Base-by-base conservation (phyloP, 2,113 vertebrate genomes). In the Pungitius pungitius region DNA sequence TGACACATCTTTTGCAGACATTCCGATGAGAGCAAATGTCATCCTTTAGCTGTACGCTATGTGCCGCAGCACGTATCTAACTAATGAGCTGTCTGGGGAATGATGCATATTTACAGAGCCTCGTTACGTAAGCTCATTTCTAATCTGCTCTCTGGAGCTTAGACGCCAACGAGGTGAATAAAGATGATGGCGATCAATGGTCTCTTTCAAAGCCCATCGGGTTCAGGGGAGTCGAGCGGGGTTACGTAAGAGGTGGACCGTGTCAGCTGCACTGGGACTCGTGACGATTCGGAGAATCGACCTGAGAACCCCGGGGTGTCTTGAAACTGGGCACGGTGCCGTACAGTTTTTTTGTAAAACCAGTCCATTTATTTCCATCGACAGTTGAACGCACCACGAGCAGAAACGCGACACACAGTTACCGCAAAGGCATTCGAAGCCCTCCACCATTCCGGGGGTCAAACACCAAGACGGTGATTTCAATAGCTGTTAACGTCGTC, bases 1-100 rank as follows among this genome's bases (percentile, higher is more conserved):
- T 7, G 33, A 35, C 33, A 49, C 20, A 57, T 18, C 26, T 35
- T 35, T 64, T 40, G 39, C 22, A 56, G 74, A 63, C 26, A 56
- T 57, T 30, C n/a, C 69, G 64, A 54, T 69, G 59, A 69, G 40
- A 82, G 47, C 51, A 61, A 69, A 58, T 39, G 61, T 57, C 51
- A 54, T 73, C 35, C 45, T 81, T 65, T 33, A 49, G 59, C 33
- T 35, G 6, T 49, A 67, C 58, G 18, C 75, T 63, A 70, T 33
- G 69, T 82, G 69, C 42, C 45, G 69, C 68, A 60, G 65, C 61
- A 76, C 73, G 70, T 61, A 73, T 76, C 75, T 70, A 56, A 69
- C 77, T 89, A 92, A 90, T 84, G 87, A 86, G 76, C 80, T 84
- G 81, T 73, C 83, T 18, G 45, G 86, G 80, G 85, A 85, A 61